Evolutionary conservation across 92 coral and sea anemone species (phyloP).

Genomic region (Anthopleura xanthogrammica): DNA sequence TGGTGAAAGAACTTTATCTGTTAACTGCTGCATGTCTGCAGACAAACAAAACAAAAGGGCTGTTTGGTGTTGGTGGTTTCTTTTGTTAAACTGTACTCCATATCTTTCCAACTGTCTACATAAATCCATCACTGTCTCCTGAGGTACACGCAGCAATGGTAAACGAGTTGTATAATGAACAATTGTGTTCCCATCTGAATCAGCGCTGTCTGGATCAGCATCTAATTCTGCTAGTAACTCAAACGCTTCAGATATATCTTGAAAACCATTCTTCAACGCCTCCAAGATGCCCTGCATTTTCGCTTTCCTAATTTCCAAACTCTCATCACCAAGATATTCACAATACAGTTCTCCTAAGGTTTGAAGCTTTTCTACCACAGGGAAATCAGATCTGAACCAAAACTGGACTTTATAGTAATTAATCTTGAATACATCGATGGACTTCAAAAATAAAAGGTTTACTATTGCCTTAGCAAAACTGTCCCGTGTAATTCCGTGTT

Average conservation of each 20-base stretch:
- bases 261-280: not conserved
- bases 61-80: not conserved
- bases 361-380: not conserved
- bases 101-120: not conserved
- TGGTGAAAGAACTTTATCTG: not conserved
- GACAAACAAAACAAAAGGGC: not conserved
- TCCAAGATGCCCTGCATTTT: not conserved
- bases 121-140: not conserved
- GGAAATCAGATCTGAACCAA: not conserved
- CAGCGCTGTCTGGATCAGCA: constrained; percentile 21
- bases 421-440: not conserved
- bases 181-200: constrained; percentile 12
- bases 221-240: not conserved
- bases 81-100: not conserved
- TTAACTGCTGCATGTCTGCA: not conserved
- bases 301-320: not conserved
- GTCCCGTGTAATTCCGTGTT: not conserved
- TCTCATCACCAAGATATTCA: not conserved
- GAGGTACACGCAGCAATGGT: not conserved
- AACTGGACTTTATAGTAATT: not conserved
- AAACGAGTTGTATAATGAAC: not conserved
- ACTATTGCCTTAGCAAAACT: not conserved
- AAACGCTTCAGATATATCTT: not conserved
- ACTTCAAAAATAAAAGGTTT: not conserved
- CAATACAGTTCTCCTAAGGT: not conserved